Percentiles rank a stretch among this genome's conserved stretches.
These are phyloP conservation scores for Synergus gifuensis DNA, from an alignment of 2,888 invertebrate genomes.

Conservation along the genomic window DNA sequence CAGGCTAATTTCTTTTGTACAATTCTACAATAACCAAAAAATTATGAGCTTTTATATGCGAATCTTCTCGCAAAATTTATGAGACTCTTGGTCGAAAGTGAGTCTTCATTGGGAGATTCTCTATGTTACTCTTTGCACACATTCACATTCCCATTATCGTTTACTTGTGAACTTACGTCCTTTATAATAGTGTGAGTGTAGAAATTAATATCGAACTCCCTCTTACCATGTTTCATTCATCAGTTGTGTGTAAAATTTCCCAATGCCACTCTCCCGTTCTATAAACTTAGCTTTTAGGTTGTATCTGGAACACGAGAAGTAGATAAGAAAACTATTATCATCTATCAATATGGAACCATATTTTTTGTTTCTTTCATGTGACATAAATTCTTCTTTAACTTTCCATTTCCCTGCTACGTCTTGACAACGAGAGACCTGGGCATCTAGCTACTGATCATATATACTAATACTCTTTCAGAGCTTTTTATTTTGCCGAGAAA, in stretches of 20 bases:
- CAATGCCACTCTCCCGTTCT: slow-evolving; percentile 1
- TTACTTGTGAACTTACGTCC: not conserved
- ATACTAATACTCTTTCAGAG: not conserved
- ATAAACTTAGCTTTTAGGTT: not conserved
- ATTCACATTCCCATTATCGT: not conserved
- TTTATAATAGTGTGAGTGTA: not conserved
- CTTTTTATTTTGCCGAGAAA: not conserved
- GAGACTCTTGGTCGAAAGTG: not conserved
- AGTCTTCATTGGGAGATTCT: not conserved
- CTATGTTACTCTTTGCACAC: not conserved
- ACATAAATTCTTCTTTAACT: slow-evolving; percentile 28
- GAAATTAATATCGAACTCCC: slow-evolving; percentile 3
- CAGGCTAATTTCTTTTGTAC: not conserved
- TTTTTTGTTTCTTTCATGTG: slow-evolving; percentile 30
- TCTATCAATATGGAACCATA: slow-evolving; percentile 19
- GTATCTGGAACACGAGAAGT: slow-evolving; percentile 4
- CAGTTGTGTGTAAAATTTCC: slow-evolving; percentile 8
- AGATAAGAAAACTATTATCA: slow-evolving; percentile 38
- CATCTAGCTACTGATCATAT: not conserved
- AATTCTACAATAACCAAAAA: not conserved
- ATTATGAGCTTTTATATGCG: not conserved
- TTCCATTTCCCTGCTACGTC: slow-evolving; percentile 21
- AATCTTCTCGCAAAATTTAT: not conserved
- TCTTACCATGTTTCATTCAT: not conserved
- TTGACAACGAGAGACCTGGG: slow-evolving; percentile 20